Conservation (phyloP, 2,113 vertebrate species). For the Hippolais icterina region DNA sequence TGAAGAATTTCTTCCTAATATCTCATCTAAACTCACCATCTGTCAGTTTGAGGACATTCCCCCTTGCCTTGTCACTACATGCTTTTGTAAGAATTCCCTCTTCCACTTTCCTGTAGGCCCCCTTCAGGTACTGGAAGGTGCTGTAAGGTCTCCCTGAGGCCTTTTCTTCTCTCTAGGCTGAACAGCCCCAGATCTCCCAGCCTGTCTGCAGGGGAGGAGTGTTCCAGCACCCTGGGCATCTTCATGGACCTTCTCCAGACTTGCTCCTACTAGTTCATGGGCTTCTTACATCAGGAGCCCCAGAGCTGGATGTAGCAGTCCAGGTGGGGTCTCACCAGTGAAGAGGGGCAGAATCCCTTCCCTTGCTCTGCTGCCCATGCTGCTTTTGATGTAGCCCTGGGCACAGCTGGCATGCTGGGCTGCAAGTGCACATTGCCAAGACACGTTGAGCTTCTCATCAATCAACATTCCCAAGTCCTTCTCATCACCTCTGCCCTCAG, state of each 20-base stretch:
- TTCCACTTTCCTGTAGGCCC: not conserved
- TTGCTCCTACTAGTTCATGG: not conserved
- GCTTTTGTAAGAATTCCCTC: not conserved
- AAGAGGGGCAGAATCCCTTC: not conserved
- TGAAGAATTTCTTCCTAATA: not conserved
- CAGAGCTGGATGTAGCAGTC: not conserved
- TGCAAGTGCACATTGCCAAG: not conserved
- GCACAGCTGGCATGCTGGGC: not conserved
- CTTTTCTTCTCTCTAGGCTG: not conserved
- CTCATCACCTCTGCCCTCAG: not conserved
- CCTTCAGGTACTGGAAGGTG: not conserved
- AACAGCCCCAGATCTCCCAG: not conserved
- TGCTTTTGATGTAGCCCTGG: not conserved
- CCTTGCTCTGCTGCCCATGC: not conserved
- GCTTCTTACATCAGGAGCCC: no score
- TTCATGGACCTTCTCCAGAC: not conserved
- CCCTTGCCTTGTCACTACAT: not conserved
- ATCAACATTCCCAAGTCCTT: not conserved
- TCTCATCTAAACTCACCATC: not conserved
- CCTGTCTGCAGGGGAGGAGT: not conserved
- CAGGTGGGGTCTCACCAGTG: not conserved
- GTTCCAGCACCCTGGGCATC: not conserved
- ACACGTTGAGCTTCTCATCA: not conserved
- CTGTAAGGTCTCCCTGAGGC: accelerated
- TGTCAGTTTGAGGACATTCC: not conserved